Evolutionary conservation across 2,797 vertebrate genomes (phyloP), one percentile per base, ranked within the genome.

Genomic region (Aphelocoma californica): DNA sequence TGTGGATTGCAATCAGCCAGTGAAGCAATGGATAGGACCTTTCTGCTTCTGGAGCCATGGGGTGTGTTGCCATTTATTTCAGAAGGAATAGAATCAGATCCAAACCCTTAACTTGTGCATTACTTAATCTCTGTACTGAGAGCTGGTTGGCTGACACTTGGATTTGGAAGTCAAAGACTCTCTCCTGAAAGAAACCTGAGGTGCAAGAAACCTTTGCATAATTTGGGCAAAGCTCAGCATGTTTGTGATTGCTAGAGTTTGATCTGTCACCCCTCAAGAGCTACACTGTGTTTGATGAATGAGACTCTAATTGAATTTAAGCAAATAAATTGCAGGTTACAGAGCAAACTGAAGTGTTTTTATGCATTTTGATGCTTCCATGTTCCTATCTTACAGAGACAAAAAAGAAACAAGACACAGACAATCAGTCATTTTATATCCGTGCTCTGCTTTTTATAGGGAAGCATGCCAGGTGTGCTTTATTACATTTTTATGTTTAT

Each of bases 231-330:
- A 86, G 44, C 53, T 81, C 72, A 83, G 75, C 60, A 42, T 0
- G 1, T 45, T 80, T 1, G 6, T 45, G 48, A 53, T 85, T 53
- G n/a, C 73, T 45, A 12, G 44, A 72, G 66, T 90, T 88, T 74
- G 62, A 53, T 70, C 81, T 74, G 34, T 50, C 34, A 48, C 26
- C 11, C 88, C 80, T 74, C 45, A 50, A 56, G 62, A 94, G 62
- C 70, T 56, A 18, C 34, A 14, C 57, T 47, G 44, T 24, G 18
- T 45, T 73, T 82, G 73, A 77, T n/a, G 34, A 74, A 88, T 79
- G 79, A 91, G 69, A 48, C 44, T 58, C 34, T 81, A 88, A 83
- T 28, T 91, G 61, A 81, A 90, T 86, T 90, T 87, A 95, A 48
- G 65, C 62, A 91, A 83, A 83, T 50, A 84, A 93, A 81, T 58